Percentiles rank a stretch among this genome's conserved stretches.
These are phyloP conservation scores for Nomada ruficornis DNA, from an alignment of 2,888 invertebrate genomes.

Conservation along the genomic window DNA sequence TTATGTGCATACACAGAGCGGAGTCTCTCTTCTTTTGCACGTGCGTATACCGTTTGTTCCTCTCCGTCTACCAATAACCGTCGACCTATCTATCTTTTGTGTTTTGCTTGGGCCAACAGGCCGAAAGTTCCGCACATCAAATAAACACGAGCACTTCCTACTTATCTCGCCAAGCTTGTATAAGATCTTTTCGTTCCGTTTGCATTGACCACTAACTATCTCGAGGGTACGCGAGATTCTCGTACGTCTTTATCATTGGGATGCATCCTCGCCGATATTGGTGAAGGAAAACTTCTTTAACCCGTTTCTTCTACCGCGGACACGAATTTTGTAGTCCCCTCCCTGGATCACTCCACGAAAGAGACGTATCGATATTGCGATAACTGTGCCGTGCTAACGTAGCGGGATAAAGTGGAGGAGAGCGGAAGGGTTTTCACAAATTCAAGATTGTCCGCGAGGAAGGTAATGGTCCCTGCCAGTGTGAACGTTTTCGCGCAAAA, in stretches of 20 bases:
- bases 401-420: not conserved
- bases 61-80: slow-evolving; percentile 41
- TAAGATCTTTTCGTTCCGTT: not conserved
- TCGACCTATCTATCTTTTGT: slow-evolving; percentile 38
- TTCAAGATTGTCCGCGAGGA: slow-evolving; percentile 9
- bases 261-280: not conserved
- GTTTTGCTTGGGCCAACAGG: slow-evolving; percentile 21
- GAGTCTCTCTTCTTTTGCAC: slow-evolving; percentile 35
- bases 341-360: not conserved
- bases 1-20: slow-evolving; percentile 59
- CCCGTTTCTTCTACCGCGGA: not conserved
- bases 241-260: not conserved
- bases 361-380: not conserved
- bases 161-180: not conserved
- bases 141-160: slow-evolving; percentile 1
- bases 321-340: not conserved
- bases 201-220: not conserved
- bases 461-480: slow-evolving; percentile 8
- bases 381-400: too few species aligned
- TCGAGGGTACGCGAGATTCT: not conserved
- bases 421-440: not conserved
- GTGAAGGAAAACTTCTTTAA: not conserved
- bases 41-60: slow-evolving; percentile 29
- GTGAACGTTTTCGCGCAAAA: slow-evolving; percentile 41
- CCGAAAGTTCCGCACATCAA: slow-evolving; percentile 37